Base-by-base conservation (phyloP, 2,797 vertebrate genomes). In the Bryconaethiops microstoma region DNA sequence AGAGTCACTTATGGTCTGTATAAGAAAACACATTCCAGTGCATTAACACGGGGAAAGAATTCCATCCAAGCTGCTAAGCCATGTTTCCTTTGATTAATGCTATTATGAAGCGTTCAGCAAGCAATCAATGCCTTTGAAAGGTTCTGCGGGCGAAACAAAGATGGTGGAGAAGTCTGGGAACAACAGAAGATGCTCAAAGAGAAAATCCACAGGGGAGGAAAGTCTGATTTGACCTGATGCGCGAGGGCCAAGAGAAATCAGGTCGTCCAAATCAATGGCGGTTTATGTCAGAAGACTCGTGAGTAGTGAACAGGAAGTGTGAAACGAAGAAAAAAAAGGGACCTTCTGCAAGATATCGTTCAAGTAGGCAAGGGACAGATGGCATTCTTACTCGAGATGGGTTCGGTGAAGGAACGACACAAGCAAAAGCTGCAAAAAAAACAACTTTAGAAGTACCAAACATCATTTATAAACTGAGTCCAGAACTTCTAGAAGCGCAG, bases 211-310 rank as follows among this genome's bases (percentile, higher is more conserved):
- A 63, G 84, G 82, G 79, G 72, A 78, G 82, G 70, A 78, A 79
- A 67, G 69, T 76, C 80, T 40, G 79, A 84, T 82, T 81, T 59
- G 76, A 82, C 84, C 10, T 21, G 8, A 75, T 50, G 74, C 77
- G 40, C 76, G 75, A 83, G 79, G 81, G 82, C 76, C 79, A 86
- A 85, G 75, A 82, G 83, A 90, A 91, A 92, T 88, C 88, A 88
- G 88, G 89, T 88, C 89, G 87, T 90, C 88, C 83, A 87, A 88
- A 91, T 92, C 89, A 88, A 84, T 90, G 88, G 85, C 76, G 82
- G 90, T 84, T 89, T 89, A 87, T 88, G 89, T 89, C 76, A 90
- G 87, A 88, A 87, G 70, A 88, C 88, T 82, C 57, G 84, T 4
- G 86, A 88, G 88, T 88, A 90, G 87, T 83, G 89, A 83, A 90